phyloP scores from a whole-genome alignment of 2,113 vertebrate genomes.

The Phyllostomus hastatus region DNA sequence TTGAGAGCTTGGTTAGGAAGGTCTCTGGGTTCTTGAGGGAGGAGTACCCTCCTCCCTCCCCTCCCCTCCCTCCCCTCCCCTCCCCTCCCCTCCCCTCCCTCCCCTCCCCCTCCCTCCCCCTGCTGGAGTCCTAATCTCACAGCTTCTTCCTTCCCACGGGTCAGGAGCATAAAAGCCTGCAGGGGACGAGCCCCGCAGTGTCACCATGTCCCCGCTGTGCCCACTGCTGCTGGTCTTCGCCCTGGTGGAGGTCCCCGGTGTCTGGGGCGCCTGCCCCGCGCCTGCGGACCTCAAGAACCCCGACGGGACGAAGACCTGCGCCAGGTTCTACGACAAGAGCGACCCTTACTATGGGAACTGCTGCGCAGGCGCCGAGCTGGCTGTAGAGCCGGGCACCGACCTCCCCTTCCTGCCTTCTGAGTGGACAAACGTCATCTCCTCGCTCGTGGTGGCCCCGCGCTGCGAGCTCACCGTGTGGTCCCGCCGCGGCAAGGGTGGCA shows the following conservation, averaged over 20 bases:
- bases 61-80: background rate
- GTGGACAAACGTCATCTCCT: slow-evolving; percentile 75
- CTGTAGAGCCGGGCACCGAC: slow-evolving; percentile 37
- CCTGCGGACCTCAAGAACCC: background rate
- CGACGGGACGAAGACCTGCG: slow-evolving; percentile 76
- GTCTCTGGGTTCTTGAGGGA: background rate
- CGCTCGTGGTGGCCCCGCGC: slow-evolving; percentile 81
- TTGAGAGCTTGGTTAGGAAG: background rate
- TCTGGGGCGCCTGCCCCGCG: slow-evolving; percentile 71
- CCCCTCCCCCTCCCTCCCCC: background rate
- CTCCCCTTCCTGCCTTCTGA: slow-evolving; percentile 73
- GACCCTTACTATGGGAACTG: slow-evolving; percentile 81
- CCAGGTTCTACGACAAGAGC: slow-evolving; percentile 75
- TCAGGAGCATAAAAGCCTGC: background rate
- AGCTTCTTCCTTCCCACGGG: slow-evolving; percentile 51
- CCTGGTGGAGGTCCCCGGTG: background rate
- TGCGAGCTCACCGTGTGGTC: slow-evolving; percentile 82
- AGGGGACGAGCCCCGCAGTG: background rate
- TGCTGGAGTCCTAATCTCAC: background rate
- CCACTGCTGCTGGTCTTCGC: slow-evolving; percentile 5
- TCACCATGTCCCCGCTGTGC: background rate
- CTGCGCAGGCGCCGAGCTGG: slow-evolving; percentile 72
- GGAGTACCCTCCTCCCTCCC: background rate
- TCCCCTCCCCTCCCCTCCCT: no score
- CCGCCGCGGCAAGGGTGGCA: slow-evolving; percentile 61